Percentiles rank a stretch among this genome's conserved stretches.
phyloP scores from a whole-genome alignment of 1,140 invertebrate genomes.

The Sitodiplosis mosellana region DNA sequence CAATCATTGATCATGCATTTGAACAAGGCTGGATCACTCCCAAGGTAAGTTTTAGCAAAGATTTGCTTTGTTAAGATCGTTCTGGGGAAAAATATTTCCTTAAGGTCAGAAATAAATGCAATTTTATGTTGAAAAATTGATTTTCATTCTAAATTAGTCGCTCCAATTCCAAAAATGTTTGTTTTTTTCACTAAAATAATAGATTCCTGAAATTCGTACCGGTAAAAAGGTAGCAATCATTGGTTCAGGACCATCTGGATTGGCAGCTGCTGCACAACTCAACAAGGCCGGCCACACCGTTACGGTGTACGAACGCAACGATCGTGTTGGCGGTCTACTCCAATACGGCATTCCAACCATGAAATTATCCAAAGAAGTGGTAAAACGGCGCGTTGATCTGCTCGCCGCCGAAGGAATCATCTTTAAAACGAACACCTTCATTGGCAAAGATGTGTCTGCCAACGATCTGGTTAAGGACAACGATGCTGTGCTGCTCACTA shows the following conservation, averaged over 20 bases:
- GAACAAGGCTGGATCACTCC: constrained; percentile 90
- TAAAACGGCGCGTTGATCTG: constrained; percentile 74
- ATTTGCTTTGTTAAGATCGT: not conserved
- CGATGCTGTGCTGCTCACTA: constrained; percentile 78
- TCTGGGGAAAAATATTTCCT: not conserved
- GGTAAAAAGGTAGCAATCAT: constrained; percentile 83
- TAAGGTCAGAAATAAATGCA: not conserved
- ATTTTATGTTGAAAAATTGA: too few relatives aligned
- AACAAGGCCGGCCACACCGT: constrained; percentile 80
- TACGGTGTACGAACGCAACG: constrained; percentile 93
- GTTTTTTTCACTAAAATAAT: not conserved
- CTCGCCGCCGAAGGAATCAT: constrained; percentile 77
- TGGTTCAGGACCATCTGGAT: constrained; percentile 85
- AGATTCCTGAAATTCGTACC: constrained; percentile 36
- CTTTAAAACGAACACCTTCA: constrained; percentile 77
- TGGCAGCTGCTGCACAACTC: constrained; percentile 92
- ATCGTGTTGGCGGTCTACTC: constrained; percentile 81
- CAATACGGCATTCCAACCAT: constrained; percentile 97
- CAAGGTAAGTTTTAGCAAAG: constrained; percentile 22
- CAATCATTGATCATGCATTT: constrained; percentile 97
- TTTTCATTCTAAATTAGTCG: too few relatives aligned
- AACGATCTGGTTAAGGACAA: constrained; percentile 44
- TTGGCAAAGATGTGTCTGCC: constrained; percentile 79
- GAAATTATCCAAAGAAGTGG: constrained; percentile 87
- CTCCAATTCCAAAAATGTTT: too few relatives aligned